These are phyloP conservation scores for Nebria ingens DNA, from an alignment of 1,140 invertebrate genomes.

Conservation along the genomic window DNA sequence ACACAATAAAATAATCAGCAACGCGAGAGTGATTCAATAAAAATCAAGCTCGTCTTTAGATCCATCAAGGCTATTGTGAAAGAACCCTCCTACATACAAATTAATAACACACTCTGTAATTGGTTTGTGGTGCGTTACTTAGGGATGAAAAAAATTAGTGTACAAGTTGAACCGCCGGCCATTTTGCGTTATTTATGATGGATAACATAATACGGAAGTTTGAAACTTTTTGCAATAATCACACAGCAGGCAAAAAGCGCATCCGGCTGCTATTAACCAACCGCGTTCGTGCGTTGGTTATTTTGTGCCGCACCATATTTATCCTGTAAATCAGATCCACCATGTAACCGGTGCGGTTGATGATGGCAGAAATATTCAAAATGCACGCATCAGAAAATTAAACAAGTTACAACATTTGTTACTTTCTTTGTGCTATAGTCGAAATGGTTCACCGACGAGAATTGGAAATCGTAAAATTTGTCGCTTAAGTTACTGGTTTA, in stretches of 20 bases:
- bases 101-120: too few species aligned
- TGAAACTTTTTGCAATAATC: conserved; percentile 1
- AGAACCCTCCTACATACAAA: too few species aligned
- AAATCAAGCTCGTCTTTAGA: too few species aligned
- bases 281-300: neutral
- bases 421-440: too few species aligned
- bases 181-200: neutral
- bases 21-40: too few species aligned
- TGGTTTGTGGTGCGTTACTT: too few species aligned
- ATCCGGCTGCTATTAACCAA: neutral
- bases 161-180: too few species aligned
- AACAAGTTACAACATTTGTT: neutral
- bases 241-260: neutral
- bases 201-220: neutral
- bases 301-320: neutral
- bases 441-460: neutral
- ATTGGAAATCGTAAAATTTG: neutral
- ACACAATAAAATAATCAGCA: too few species aligned
- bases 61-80: too few species aligned
- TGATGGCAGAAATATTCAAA: neutral
- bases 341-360: neutral
- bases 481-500: neutral
- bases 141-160: too few species aligned
- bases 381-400: too few species aligned
- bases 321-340: neutral